Percentiles rank a stretch among this genome's conserved stretches.
Conservation (phyloP, 1,140 invertebrate genomes). For the Fopius arisanus region DNA sequence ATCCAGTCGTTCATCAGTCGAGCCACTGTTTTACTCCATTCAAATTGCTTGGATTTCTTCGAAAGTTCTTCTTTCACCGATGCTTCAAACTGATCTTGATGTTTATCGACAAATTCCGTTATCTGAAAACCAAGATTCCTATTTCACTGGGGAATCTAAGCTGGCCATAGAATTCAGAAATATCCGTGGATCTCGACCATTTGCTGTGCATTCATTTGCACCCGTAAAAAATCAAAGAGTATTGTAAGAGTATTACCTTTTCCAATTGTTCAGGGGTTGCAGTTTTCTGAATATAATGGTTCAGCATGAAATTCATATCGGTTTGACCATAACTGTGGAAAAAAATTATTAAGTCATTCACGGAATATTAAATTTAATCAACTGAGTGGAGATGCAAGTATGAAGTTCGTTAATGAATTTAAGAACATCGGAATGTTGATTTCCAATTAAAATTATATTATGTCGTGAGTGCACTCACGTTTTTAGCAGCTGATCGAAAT, state of each 20-base stretch:
- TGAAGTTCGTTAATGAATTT: too few species aligned
- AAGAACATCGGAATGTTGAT: too few species aligned
- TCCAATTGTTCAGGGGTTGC: slow-evolving; percentile 1
- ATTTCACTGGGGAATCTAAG: too few species aligned
- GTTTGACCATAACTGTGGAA: slow-evolving; percentile 14
- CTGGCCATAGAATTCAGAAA: too few species aligned
- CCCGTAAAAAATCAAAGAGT: too few species aligned
- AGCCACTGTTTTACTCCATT: slow-evolving; percentile 25
- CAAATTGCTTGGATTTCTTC: slow-evolving; percentile 10
- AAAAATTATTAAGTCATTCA: background rate
- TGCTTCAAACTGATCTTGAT: background rate
- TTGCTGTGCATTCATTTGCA: too few species aligned
- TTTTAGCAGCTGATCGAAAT: slow-evolving; percentile 22
- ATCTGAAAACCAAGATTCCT: slow-evolving; percentile 13
- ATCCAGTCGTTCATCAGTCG: slow-evolving; percentile 27
- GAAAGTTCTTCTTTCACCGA: background rate
- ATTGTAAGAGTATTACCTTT: slow-evolving; percentile 1
- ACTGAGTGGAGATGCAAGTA: background rate
- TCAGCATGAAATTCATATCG: background rate
- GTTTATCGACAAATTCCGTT: background rate
- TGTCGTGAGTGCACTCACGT: slow-evolving; percentile 4
- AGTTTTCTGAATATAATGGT: slow-evolving; percentile 14
- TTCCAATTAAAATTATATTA: too few species aligned
- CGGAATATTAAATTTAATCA: too few species aligned
- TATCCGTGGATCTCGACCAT: too few species aligned